Evolutionary conservation across 2,113 vertebrate species (phyloP).

Genomic region (Pseudorectes ferrugineus): DNA sequence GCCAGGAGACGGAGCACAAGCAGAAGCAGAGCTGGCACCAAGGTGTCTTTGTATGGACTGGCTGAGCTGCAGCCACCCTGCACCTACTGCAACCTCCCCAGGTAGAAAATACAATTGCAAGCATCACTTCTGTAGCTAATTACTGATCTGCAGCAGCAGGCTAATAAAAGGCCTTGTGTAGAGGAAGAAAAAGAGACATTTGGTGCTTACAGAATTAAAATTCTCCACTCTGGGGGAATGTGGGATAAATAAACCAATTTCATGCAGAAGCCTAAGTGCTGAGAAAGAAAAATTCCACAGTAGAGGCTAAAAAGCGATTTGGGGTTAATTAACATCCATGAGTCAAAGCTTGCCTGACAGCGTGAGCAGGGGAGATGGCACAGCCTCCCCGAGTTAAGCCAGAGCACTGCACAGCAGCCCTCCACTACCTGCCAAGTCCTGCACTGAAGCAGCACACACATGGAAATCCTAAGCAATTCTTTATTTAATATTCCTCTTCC

Average conservation of each 20-base stretch:
- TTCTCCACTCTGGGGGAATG: not conserved
- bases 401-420: not conserved
- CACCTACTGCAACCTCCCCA: not conserved
- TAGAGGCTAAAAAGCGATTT: not conserved
- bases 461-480: not conserved
- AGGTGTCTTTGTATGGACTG: not conserved
- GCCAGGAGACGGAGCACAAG: not conserved
- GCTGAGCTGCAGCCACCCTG: not conserved
- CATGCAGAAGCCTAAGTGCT: not conserved
- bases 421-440: not conserved
- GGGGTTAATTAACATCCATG: slow-evolving; percentile 4
- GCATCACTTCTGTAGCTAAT: not conserved
- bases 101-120: not conserved
- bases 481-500: not conserved
- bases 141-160: not conserved
- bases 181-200: not conserved
- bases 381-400: not conserved
- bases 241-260: not conserved
- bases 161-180: not conserved
- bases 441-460: not conserved
- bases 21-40: not conserved
- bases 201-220: not conserved
- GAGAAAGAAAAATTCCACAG: not conserved
- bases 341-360: not conserved
- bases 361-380: not conserved